Evolutionary conservation across 2,113 vertebrate species (phyloP), one percentile per base, ranked within the genome.

Genomic region (Ptyas mucosa): DNA sequence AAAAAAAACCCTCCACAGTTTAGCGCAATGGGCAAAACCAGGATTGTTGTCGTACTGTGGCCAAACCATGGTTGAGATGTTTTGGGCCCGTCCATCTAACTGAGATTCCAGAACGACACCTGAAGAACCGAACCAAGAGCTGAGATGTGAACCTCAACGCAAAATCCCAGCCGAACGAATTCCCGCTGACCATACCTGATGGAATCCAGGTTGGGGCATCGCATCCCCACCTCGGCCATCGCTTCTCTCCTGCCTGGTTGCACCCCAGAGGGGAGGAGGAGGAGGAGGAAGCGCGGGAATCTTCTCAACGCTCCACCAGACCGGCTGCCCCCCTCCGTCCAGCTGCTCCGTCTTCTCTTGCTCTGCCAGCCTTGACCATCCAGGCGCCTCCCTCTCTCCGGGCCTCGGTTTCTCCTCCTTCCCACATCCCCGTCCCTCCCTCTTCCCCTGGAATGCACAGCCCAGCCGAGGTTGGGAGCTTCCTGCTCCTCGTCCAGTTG

Each of bases 181-280:
- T 43, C 34, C 75, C 1, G 8, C 54, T 0, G 6, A 2, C 54
- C 98, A 98, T 96, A 98, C 98, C 98, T 97, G 95, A 93, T 94
- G 93, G 95, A 95, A 88, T 95, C 96, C 96, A 97, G 90, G 14
- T 95, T 92, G 52, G 97, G 96, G 57, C 96, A 95, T 89, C 97
- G 96, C 93, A 96, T 96, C 92, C 97, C 97, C 97, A 98, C 97
- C 0, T 97, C 96, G 90, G 97, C 97, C 98, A 97, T 97, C 97
- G 96, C 97, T 21, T 12, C 93, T 12, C 94, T 91, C 81, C 93
- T 18, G 54, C 0, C 57, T 1, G 49, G 85, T 69, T 2, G 12
- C 0, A 92, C 1, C 2, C 55, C 61, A 0, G 11, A 34, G 49
- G 58, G 21, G 18, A 18, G 86, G 26, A 52, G 14, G 14, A 89